These are phyloP conservation scores for Hydropotes inermis DNA, from an alignment of 2,113 vertebrate species.

Conservation along the genomic window DNA sequence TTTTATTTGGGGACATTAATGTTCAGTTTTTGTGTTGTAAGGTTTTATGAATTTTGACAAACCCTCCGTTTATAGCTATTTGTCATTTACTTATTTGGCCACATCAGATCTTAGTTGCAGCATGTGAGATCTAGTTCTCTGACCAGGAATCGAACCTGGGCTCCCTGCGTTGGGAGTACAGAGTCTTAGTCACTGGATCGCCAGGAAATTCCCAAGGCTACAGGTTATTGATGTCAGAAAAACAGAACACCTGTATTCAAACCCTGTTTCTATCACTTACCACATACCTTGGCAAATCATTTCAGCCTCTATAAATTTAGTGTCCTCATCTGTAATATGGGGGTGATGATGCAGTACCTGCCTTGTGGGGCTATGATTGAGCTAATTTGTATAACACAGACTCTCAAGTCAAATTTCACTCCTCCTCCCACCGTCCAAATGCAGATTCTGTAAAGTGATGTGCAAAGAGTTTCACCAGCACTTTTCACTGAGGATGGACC, in stretches of 20 bases:
- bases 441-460: neutral
- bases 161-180: fast-evolving
- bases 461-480: neutral
- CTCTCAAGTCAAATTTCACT: neutral
- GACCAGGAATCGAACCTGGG: neutral
- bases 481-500: neutral
- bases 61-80: neutral
- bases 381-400: neutral
- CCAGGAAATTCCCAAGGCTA: neutral
- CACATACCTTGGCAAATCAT: neutral
- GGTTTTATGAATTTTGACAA: neutral
- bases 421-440: neutral
- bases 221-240: neutral
- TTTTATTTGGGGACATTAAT: neutral
- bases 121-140: neutral
- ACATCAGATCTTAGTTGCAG: neutral
- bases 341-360: neutral
- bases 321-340: neutral
- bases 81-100: neutral
- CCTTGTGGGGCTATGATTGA: neutral
- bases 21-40: neutral
- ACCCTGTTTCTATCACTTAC: neutral
- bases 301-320: neutral
- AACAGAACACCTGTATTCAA: neutral
- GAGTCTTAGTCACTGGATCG: neutral